Base-by-base conservation (phyloP, 2,888 invertebrate genomes). In the Aricia artaxerxes region DNA sequence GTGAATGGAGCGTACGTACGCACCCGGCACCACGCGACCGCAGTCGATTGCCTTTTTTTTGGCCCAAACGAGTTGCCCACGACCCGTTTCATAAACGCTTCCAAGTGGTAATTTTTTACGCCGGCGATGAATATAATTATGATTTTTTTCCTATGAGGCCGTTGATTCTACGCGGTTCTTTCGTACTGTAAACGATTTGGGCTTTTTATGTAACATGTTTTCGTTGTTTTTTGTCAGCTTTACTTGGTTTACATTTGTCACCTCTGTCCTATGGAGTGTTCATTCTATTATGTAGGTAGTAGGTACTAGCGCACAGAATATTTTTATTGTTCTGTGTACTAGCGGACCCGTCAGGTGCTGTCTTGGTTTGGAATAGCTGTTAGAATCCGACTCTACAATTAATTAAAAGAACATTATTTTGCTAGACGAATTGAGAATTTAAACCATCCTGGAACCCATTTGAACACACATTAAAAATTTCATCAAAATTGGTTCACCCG, bases 1-100 rank as follows among this genome's bases (percentile, higher is more conserved):
- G 69, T 69, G 69, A 69, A 69, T 69, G 69, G 69, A 69, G 69
- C 35, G 69, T 69, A 69, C 69, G 69, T 69, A 69, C 69, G 69
- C 69, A 69, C 69, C 69, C 69, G 69, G 5, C 69, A 69, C 69
- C 69, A 69, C 35, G 69, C 69, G 69, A 69, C 69, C 35, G 69
- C 69, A 9, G 4, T 24, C 61, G 69, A 69, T 69, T 69, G 69
- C 35, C 57, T 57, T 61, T 61, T 69, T 69, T 69, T 35, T 13
- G 35, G 35, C 69, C 69, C 69, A 69, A 69, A 69, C 69, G 35
- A 69, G 69, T 69, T 69, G 69, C 35, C 69, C 35, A 35, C 69
- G 69, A 69, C 69, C 16, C 35, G 69, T 69, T 69, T 69, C 69
- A 38, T 69, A 69, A 69, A 69, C 35, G 69, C 69, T 69, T 35